These are phyloP conservation scores for Trachelus tabidus DNA, from an alignment of 2,888 invertebrate genomes.

Conservation along the genomic window DNA sequence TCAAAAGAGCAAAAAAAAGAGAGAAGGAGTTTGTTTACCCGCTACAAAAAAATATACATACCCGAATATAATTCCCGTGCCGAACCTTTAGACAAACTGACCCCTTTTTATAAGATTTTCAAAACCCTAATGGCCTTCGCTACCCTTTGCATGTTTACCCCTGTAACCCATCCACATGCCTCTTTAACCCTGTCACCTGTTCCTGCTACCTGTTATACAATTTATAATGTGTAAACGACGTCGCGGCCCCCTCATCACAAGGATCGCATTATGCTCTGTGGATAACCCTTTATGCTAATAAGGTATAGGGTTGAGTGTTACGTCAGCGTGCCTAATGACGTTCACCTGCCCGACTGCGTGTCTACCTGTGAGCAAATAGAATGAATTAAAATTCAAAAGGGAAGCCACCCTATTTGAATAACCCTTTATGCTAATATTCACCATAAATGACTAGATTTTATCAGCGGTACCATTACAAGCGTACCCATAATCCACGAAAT, in stretches of 20 bases:
- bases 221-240: not conserved
- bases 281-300: slow-evolving; percentile 12
- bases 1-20: not conserved
- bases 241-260: not conserved
- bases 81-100: not conserved
- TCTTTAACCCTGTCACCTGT: slow-evolving; percentile 2
- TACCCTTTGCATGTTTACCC: slow-evolving; percentile 1
- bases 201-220: not conserved
- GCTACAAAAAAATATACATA: not conserved
- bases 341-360: slow-evolving; percentile 37
- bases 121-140: not conserved
- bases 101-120: not conserved
- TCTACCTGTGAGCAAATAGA: slow-evolving; percentile 35
- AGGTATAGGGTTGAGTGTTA: not conserved
- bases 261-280: not conserved
- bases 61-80: not conserved
- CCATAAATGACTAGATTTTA: not conserved
- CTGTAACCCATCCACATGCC: slow-evolving; percentile 6
- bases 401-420: slow-evolving; percentile 21
- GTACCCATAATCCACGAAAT: not conserved
- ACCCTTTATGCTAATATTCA: slow-evolving; percentile 47
- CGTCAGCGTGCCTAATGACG: not conserved
- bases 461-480: not conserved
- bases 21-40: too few species aligned
- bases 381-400: slow-evolving; percentile 35